Percentiles rank a stretch among this genome's conserved stretches.
Evolutionary conservation across 35 echinoderm and acorn worm species (phyloP).

Genomic region (Diadema setosum): DNA sequence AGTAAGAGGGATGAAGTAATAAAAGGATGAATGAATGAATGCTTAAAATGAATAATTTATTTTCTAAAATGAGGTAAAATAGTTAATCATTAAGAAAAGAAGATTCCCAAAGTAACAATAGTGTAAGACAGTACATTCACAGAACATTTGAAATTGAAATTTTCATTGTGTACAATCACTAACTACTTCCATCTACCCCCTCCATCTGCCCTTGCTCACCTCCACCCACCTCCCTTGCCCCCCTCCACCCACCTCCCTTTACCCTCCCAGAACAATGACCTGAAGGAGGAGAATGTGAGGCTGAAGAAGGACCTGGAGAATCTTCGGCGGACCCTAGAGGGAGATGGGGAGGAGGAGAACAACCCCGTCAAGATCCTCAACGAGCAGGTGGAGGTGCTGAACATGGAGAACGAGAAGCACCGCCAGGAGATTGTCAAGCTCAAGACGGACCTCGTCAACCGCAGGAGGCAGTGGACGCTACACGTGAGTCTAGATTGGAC

Average conservation of each 20-base stretch:
- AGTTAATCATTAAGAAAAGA: too few relatives aligned
- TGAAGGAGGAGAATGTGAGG: slow-evolving; percentile 76
- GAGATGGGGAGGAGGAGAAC: slow-evolving; percentile 34
- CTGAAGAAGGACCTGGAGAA: slow-evolving; percentile 58
- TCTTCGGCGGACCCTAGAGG: slow-evolving; percentile 27
- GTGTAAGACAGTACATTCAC: too few relatives aligned
- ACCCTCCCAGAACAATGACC: slow-evolving; percentile 21
- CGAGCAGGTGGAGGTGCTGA: slow-evolving; percentile 70
- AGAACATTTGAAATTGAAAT: too few relatives aligned
- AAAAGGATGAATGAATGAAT: too few relatives aligned
- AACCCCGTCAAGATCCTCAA: slow-evolving; percentile 60
- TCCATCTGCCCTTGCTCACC: too few relatives aligned
- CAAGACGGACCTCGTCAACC: slow-evolving; percentile 70
- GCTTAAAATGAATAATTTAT: too few relatives aligned
- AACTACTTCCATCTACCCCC: too few relatives aligned
- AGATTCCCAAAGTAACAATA: too few relatives aligned
- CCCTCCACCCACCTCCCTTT: background rate
- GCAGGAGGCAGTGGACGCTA: slow-evolving; percentile 37
- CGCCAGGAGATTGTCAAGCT: slow-evolving; percentile 81
- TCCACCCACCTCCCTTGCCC: too few relatives aligned
- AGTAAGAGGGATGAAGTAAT: too few relatives aligned
- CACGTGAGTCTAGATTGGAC: slow-evolving; percentile 21
- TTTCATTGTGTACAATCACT: too few relatives aligned
- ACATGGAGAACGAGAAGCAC: slow-evolving; percentile 87
- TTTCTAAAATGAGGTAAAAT: too few relatives aligned